Base-by-base conservation (phyloP, 2,888 invertebrate genomes). In the Neria commutata region DNA sequence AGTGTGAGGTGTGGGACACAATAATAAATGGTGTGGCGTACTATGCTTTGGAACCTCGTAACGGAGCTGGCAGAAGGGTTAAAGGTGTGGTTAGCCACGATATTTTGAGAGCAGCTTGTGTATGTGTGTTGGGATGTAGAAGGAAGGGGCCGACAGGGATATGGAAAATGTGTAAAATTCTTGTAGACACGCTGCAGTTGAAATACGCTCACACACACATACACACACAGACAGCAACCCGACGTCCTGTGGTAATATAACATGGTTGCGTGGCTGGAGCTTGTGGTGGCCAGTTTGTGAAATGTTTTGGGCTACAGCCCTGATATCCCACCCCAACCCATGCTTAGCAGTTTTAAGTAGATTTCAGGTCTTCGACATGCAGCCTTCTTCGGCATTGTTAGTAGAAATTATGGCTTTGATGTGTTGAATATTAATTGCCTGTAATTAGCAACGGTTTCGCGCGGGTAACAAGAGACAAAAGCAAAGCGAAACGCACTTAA, bases 381-480 rank as follows among this genome's bases (percentile, higher is more conserved):
- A n/a, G 26, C 29, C 16, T 11, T 49, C 24, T 17, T 49, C 16
- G 11, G 26, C 1, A 5, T 11, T 54, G 23, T 29, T 37, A 48
- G 45, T 56, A 26, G 42, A 24, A 23, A 23, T 65, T 67, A 65
- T 67, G 56, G 61, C 70, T 71, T 72, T 75, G 72, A 73, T 70
- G 69, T 76, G 72, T 72, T 71, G 69, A 69, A 76, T 71, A 77
- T 76, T 76, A 76, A 76, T 76, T 77, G 77, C 72, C 73, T 70
- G 70, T 74, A 74, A 72, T 76, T 76, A 76, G 71, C 72, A 68
- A 67, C 61, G 53, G 49, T 58, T 63, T 58, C 59, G 40, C 17
- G 17, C 11, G 26, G 14, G 23, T n/a, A 25, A 16, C 19, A 47
- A 25, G 24, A 11, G 16, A 19, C 37, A 40, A 40, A 8, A n/a